Evolutionary conservation across 2,888 invertebrate species (phyloP).

Genomic region (Perithous albicinctus): DNA sequence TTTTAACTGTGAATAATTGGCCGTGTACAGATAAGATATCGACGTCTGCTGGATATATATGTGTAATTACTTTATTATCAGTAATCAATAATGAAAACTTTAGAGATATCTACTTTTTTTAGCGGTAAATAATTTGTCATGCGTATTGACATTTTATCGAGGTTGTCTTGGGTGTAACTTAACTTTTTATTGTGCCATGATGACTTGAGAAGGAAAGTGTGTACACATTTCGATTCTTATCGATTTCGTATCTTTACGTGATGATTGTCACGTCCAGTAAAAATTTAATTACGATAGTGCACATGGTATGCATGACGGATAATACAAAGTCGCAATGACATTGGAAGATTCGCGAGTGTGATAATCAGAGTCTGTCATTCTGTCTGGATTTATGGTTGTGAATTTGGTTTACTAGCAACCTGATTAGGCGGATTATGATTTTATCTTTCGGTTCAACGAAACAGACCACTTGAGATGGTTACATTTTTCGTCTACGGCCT

Average conservation of each 20-base stretch:
- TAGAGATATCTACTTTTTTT: background rate
- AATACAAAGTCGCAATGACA: background rate
- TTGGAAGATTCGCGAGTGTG: background rate
- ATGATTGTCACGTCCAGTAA: conserved; percentile 6
- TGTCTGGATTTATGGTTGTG: background rate
- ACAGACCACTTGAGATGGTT: no score
- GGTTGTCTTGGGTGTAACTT: background rate
- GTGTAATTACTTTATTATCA: background rate
- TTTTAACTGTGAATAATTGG: background rate
- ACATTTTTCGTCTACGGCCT: no score
- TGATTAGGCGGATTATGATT: no score
- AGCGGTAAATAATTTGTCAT: background rate
- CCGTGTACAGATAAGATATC: background rate
- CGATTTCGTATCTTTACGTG: conserved; percentile 41
- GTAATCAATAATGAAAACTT: background rate
- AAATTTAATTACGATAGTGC: background rate
- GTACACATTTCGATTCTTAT: conserved; percentile 23
- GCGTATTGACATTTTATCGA: background rate
- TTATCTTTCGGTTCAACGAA: no score
- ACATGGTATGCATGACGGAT: background rate
- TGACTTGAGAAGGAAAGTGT: background rate
- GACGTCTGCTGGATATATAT: background rate
- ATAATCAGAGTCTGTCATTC: background rate
- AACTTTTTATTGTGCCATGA: background rate
- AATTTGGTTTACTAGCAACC: background rate